Evolutionary conservation across 2,888 invertebrate species (phyloP).

Genomic region (Caenorhabditis zanzibari): DNA sequence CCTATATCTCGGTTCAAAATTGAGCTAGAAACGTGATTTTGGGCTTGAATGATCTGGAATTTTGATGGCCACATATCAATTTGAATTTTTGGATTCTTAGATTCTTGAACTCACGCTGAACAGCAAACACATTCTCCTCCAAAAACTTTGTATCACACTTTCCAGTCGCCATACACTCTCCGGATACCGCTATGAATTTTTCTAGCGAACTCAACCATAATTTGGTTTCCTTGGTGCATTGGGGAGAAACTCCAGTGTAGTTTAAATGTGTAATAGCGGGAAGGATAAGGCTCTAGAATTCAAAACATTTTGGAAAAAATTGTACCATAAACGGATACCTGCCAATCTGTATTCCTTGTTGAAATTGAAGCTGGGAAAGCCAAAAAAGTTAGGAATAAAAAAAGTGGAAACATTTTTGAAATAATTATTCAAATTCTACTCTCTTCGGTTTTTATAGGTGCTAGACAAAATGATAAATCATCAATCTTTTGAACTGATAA

Average conservation of each 20-base stretch:
- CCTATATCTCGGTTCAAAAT: no score
- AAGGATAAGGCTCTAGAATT: conserved; percentile 23
- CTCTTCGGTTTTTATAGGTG: conserved; percentile 23
- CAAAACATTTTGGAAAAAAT: neutral
- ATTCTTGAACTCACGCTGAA: conserved; percentile 42
- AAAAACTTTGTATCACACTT: conserved; percentile 33
- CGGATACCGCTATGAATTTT: conserved; percentile 9
- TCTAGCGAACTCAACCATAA: conserved; percentile 40
- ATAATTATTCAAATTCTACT: neutral
- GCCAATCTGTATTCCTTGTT: conserved; percentile 23
- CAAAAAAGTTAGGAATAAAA: neutral
- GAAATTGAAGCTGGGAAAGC: neutral
- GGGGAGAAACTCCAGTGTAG: conserved; percentile 44
- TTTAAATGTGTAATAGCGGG: conserved; percentile 25
- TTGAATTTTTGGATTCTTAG: no score
- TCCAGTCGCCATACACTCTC: conserved; percentile 20
- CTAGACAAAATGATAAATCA: conserved; percentile 47
- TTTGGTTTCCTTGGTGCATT: conserved; percentile 49
- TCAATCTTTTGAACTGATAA: conserved; percentile 33
- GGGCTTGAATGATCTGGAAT: no score
- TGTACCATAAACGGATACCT: conserved; percentile 28
- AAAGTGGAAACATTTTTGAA: neutral
- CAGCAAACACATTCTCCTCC: conserved; percentile 41
- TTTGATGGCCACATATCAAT: neutral
- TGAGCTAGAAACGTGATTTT: no score